These are phyloP conservation scores for Drosophila repletoides DNA, from an alignment of 1,140 invertebrate species.

Conservation along the genomic window DNA sequence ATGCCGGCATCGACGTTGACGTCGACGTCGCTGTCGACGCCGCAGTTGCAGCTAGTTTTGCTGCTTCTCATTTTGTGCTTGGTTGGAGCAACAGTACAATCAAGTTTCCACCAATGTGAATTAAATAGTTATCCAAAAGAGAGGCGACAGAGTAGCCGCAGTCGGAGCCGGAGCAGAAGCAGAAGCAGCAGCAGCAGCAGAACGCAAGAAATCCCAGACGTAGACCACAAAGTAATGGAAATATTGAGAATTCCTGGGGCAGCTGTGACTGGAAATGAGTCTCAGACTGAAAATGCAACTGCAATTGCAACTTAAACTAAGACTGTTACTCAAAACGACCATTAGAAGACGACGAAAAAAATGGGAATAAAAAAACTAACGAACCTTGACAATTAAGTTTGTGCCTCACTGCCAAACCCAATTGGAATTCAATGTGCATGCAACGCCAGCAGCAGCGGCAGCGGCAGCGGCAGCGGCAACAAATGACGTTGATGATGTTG, in stretches of 20 bases:
- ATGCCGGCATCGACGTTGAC: neutral
- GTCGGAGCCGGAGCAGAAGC: conserved; percentile 19
- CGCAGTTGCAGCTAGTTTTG: conserved; percentile 41
- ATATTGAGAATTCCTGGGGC: conserved; percentile 75
- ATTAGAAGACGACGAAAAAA: conserved; percentile 54
- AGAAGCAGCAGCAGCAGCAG: conserved; percentile 29
- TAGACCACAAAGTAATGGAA: conserved; percentile 76
- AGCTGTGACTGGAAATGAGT: conserved; percentile 3
- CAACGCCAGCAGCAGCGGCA: conserved; percentile 56
- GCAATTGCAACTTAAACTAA: conserved; percentile 4
- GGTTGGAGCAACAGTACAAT: conserved; percentile 68
- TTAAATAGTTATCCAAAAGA: conserved; percentile 77
- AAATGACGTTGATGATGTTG: conserved; percentile 61
- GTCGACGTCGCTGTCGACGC: conserved; percentile 9
- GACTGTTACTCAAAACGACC: conserved; percentile 72
- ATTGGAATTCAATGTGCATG: conserved; percentile 79
- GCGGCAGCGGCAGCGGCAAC: conserved; percentile 56
- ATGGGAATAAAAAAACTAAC: conserved; percentile 75
- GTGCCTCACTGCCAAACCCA: conserved; percentile 76
- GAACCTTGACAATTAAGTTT: conserved; percentile 79
- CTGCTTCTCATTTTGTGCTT: conserved; percentile 59
- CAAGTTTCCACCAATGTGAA: conserved; percentile 78
- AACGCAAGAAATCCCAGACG: conserved; percentile 71
- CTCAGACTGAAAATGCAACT: conserved; percentile 2
- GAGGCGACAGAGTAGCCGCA: conserved; percentile 60